These are phyloP conservation scores for Echinarachnius parma DNA, from an alignment of 53 echinoderm and acorn worm species.

Conservation along the genomic window DNA sequence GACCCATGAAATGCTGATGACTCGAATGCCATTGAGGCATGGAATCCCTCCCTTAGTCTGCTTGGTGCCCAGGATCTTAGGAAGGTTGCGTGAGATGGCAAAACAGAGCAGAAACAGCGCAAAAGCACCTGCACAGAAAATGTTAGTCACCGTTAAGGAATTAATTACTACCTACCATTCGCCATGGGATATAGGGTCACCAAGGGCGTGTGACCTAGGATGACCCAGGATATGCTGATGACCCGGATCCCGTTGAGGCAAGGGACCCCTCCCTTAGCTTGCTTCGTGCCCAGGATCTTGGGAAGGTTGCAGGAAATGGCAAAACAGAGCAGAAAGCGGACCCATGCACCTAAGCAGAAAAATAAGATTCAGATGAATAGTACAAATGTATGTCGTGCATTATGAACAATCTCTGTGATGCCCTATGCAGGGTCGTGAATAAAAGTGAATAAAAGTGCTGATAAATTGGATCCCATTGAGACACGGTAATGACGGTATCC, in stretches of 20 bases:
- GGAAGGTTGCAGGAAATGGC: constrained; percentile 59
- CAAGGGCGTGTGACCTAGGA: constrained; percentile 67
- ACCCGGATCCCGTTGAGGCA: constrained; percentile 70
- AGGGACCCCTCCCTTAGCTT: constrained; percentile 52
- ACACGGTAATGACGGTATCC: too few species aligned
- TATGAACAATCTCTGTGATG: too few species aligned
- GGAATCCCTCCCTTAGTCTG: constrained; percentile 57
- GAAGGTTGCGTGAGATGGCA: constrained; percentile 58
- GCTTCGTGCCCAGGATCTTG: constrained; percentile 60
- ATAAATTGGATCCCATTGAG: too few species aligned
- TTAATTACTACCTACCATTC: too few species aligned
- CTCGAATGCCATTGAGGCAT: constrained; percentile 67
- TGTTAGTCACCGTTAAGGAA: too few species aligned
- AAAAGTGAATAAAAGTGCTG: too few species aligned
- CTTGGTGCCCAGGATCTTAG: constrained; percentile 58
- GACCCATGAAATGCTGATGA: constrained; percentile 75
- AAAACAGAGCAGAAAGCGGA: constrained; percentile 64
- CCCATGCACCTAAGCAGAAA: neutral
- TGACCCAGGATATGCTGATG: constrained; percentile 78
- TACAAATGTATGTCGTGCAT: too few species aligned
- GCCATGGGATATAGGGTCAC: too few species aligned
- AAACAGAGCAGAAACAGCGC: constrained; percentile 63
- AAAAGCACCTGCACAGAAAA: too few species aligned
- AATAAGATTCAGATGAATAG: too few species aligned
- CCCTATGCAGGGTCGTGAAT: too few species aligned